Base-by-base conservation (phyloP, 2,113 vertebrate genomes). In the Antennarius striatus region DNA sequence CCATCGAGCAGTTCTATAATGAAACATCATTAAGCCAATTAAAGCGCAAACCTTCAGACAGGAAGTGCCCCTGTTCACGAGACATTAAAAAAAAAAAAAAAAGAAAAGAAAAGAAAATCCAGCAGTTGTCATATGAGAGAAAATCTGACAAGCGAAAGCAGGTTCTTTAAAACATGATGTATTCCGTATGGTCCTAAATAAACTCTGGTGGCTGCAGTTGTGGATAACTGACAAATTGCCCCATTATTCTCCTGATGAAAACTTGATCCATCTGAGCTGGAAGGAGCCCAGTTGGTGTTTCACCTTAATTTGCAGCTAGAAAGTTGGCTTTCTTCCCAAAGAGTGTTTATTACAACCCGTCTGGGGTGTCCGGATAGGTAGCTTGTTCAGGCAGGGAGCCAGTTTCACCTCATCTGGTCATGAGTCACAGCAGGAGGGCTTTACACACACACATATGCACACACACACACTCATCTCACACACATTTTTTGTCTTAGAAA, bases 11-110 rank as follows among this genome's bases (percentile, higher is more conserved):
- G 60, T 77, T 80, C 61, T 55, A 64, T 77, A 73, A 89, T 65
- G 63, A 82, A n/a, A 68, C 70, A 45, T 77, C 80, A 82, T 90
- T 75, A 77, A 72, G 71, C 17, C 85, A 77, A 77, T 86, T 84
- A 75, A 50, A 68, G 75, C 55, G 71, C 46, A 47, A 46, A 59
- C 56, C 51, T 59, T 75, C 42, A 73, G 55, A 79, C 56, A 0
- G 53, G 71, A 48, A 39, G 63, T 58, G 67, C 11, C 39, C 45
- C 39, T 55, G 69, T 79, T 69, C 53, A 54, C 40, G 17, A 50
- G 12, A 16, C 15, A 50, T n/a, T 10, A 30, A 10, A 64, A 14
- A 12, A 43, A 3, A 12, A 12, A 43, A 6, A 43, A 43, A 43
- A 4, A 43, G 9, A 40, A 40, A 40, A 40, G 9, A 40, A 40